Base-by-base conservation (phyloP, 2,113 vertebrate species). In the Scortum barcoo region DNA sequence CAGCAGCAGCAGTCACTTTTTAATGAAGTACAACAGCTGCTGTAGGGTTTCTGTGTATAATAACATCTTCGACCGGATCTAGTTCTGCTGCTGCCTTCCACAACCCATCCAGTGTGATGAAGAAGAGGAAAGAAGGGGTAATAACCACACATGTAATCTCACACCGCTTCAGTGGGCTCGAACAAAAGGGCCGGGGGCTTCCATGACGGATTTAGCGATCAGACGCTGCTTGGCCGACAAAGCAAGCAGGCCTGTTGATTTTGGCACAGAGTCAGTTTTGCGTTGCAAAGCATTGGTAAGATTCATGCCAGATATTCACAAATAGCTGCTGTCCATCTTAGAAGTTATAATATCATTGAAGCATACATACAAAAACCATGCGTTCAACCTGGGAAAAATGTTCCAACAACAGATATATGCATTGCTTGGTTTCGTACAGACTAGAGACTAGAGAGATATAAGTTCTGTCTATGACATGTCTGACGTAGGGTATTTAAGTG, bases 21-120 rank as follows among this genome's bases (percentile, higher is more conserved):
- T 79, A 86, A 90, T 79, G 69, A 89, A 76, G 71, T 77, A 54
- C 61, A 84, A 65, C 93, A 94, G 86, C 91, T 92, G 92, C 73
- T 80, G 71, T 53, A 61, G 50, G 2, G 22, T 65, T 78, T 79
- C 75, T 67, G 70, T 65, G 60, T 77, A 63, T 24, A 62, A 90
- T 78, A 72, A 63, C 69, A 85, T 87, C 81, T 88, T 63, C 60
- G 30, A 85, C 50, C n/a, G 53, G 66, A 83, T 81, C 73, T 73
- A 19, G 44, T 70, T 72, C 80, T 83, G 36, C 83, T 86, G 62
- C 19, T 65, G 28, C 61, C 30, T 40, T 71, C 63, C 56, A 68
- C 66, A 57, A 62, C 56, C 74, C 40, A 28, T 80, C 71, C 16
- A 83, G 28, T 33, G 48, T 71, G 77, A 80, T 69, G 75, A 89